These are phyloP conservation scores for Strigops habroptila DNA, from an alignment of 2,113 vertebrate genomes.

Conservation along the genomic window DNA sequence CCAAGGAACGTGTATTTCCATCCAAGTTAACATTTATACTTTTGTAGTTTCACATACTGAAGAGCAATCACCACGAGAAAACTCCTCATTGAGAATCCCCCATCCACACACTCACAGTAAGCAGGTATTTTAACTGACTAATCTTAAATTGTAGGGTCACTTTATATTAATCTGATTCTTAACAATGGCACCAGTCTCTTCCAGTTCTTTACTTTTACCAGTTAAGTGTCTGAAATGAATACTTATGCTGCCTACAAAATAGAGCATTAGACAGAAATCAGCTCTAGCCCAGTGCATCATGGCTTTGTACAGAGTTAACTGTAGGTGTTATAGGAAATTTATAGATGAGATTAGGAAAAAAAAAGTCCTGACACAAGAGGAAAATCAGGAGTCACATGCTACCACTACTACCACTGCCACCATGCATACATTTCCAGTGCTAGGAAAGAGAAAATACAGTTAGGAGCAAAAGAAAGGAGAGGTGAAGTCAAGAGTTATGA, in stretches of 20 bases:
- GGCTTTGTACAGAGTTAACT: background rate
- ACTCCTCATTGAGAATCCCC: background rate
- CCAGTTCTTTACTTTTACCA: background rate
- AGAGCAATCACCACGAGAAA: background rate
- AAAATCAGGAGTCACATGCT: background rate
- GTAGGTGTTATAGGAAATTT: background rate
- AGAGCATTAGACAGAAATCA: background rate
- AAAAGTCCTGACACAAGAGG: background rate
- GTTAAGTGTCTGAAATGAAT: background rate
- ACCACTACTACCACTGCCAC: background rate
- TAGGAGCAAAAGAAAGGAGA: conserved; percentile 33
- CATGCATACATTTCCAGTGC: background rate
- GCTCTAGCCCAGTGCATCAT: background rate
- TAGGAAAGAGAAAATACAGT: conserved; percentile 30
- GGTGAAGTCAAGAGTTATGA: conserved; percentile 10
- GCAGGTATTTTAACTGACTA: background rate
- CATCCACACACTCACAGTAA: background rate
- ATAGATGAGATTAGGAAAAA: background rate
- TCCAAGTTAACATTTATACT: background rate
- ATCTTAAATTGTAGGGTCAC: background rate
- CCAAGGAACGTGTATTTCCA: background rate
- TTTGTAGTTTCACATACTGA: background rate
- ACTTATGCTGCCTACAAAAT: background rate
- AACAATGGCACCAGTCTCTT: background rate
- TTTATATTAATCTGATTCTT: background rate